These are phyloP conservation scores for Rhinoraja longicauda DNA, from an alignment of 2,797 vertebrate species.

Conservation along the genomic window DNA sequence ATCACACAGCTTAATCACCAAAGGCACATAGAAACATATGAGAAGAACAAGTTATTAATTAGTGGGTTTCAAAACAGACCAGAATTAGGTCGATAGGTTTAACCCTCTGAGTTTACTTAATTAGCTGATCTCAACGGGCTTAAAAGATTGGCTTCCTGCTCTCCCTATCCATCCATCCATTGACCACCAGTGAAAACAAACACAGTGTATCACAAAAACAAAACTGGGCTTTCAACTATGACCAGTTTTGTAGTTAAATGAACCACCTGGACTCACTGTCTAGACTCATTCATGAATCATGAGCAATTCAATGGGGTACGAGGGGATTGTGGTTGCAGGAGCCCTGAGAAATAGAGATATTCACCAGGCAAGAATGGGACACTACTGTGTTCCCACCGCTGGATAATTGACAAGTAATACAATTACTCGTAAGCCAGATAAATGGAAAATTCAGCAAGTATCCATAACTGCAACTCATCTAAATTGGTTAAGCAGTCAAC, in stretches of 20 bases:
- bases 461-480: background rate
- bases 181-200: background rate
- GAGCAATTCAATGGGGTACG: background rate
- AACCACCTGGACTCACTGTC: background rate
- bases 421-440: background rate
- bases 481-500: background rate
- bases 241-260: background rate
- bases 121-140: background rate
- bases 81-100: background rate
- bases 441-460: background rate
- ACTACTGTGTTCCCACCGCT: background rate
- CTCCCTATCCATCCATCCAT: background rate
- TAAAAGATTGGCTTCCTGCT: background rate
- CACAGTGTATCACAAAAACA: background rate
- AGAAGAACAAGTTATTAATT: background rate
- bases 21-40: background rate
- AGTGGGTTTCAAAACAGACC: background rate
- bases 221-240: background rate
- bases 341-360: background rate
- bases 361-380: background rate
- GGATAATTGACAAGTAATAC: constrained; percentile 1
- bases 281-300: background rate
- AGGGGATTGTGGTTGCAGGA: background rate
- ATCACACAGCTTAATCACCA: background rate
- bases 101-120: background rate